Evolutionary conservation across 2,113 vertebrate species (phyloP), one percentile per base, ranked within the genome.

Genomic region (Vulpes lagopus): DNA sequence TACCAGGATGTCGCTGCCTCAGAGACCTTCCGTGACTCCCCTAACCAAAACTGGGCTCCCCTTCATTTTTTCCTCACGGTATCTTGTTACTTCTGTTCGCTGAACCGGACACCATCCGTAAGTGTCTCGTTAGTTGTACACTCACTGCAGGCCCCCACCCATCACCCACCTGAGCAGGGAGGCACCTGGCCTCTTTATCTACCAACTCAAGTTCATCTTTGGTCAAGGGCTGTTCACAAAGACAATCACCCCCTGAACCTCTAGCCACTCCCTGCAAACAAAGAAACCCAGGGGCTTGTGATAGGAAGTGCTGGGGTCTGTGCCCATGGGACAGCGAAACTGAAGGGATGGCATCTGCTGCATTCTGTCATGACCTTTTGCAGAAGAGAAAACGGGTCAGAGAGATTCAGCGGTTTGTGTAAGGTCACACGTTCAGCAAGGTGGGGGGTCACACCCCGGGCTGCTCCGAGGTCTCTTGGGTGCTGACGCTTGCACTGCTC

Each of bases 21-120:
- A n/a, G 27, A 53, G 38, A 25, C 30, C 43, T 89, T 43, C 86
- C 32, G n/a, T 3, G 60, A 23, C 27, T 11, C 3, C 14, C 67
- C 59, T 30, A 5, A 3, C 49, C 15, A 0, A 49, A 16, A n/a
- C 16, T 1, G 0, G 43, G 30, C 0, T 14, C 69, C 65, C 4
- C 55, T 11, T 23, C 30, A 23, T 32, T 64, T 60, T 3, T 51
- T 35, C 78, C 78, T 57, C 49, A 4, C 8, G 7, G 8, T 0
- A 4, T 15, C 19, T 73, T 94, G n/a, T 32, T 38, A 35, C 43
- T 79, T 82, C 85, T 15, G 2, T 86, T 27, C 15, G 8, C 11
- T 19, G 83, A 25, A 27, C 23, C 17, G 5, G 2, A 7, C 5
- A 5, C 19, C 0, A 27, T 51, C 69, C 82, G 3, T 78, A 35